These are phyloP conservation scores for Gymnogyps californianus DNA, from an alignment of 2,113 vertebrate genomes.

Conservation along the genomic window DNA sequence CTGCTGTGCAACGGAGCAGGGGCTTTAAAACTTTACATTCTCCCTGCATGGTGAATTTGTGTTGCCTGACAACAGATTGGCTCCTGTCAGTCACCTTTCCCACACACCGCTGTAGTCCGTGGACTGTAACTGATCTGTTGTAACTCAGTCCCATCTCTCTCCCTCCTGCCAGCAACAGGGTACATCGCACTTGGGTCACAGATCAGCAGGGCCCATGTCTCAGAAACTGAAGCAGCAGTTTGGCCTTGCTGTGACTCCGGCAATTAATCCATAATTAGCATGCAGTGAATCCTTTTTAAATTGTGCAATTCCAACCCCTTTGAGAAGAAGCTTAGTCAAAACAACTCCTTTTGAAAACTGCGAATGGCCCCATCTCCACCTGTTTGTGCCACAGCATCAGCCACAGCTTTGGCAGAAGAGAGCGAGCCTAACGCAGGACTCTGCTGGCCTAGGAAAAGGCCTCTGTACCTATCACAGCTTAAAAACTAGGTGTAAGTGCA, in stretches of 20 bases:
- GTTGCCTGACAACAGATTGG: background rate
- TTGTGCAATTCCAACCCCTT: background rate
- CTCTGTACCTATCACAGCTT: background rate
- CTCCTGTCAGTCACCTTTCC: background rate
- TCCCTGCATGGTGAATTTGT: background rate
- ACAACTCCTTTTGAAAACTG: background rate
- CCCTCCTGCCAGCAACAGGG: background rate
- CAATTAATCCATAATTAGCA: background rate
- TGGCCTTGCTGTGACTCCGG: background rate
- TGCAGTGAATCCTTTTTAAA: background rate
- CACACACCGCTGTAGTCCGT: rapidly evolving
- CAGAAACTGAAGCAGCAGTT: background rate
- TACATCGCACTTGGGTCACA: background rate
- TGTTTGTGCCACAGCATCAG: background rate
- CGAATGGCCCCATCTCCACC: background rate
- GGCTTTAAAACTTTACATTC: background rate
- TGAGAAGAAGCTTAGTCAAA: background rate
- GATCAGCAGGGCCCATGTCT: background rate
- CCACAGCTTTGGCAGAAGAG: background rate
- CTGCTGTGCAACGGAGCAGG: background rate
- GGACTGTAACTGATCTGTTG: background rate
- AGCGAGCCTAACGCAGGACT: background rate
- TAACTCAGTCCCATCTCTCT: background rate
- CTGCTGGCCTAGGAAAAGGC: background rate
- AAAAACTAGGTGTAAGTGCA: background rate